phyloP scores from a whole-genome alignment of 2,888 invertebrate genomes.

The Tetramorium bicarinatum region DNA sequence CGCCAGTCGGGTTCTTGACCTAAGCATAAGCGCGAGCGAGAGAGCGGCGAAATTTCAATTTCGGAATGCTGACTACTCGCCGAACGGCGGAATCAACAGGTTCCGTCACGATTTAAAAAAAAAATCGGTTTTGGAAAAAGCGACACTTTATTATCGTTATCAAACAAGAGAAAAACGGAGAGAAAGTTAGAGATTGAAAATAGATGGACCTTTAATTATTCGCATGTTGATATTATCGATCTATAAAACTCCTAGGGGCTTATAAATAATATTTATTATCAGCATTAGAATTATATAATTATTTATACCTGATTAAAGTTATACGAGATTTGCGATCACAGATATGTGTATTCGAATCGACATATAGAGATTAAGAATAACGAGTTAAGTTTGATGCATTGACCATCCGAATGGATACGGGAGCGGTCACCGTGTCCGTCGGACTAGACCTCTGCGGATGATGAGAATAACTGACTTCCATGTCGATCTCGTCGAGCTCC shows the following conservation, averaged over 20 bases:
- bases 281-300: not conserved
- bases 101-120: not conserved
- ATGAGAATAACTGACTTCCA: conserved; percentile 85
- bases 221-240: not conserved
- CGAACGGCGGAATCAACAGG: conserved; percentile 42
- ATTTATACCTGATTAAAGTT: not conserved
- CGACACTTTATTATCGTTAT: not conserved
- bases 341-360: not conserved
- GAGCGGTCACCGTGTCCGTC: conserved; percentile 82
- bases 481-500: conserved; percentile 85
- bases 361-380: conserved; percentile 71
- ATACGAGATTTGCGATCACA: not conserved
- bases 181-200: not conserved
- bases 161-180: not conserved
- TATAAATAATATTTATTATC: not conserved
- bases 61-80: conserved; percentile 73
- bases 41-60: conserved; percentile 42
- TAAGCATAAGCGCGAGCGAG: conserved; percentile 39
- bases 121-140: not conserved
- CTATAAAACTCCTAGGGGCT: not conserved
- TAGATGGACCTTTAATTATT: conserved; percentile 4
- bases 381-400: conserved; percentile 77
- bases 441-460: conserved; percentile 85
- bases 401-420: conserved; percentile 84
- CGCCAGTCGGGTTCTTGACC: conserved; percentile 75